Percentiles rank a stretch among this genome's conserved stretches.
These are phyloP conservation scores for Smittia sp. DNA, from an alignment of 2,888 invertebrate species.

Conservation along the genomic window DNA sequence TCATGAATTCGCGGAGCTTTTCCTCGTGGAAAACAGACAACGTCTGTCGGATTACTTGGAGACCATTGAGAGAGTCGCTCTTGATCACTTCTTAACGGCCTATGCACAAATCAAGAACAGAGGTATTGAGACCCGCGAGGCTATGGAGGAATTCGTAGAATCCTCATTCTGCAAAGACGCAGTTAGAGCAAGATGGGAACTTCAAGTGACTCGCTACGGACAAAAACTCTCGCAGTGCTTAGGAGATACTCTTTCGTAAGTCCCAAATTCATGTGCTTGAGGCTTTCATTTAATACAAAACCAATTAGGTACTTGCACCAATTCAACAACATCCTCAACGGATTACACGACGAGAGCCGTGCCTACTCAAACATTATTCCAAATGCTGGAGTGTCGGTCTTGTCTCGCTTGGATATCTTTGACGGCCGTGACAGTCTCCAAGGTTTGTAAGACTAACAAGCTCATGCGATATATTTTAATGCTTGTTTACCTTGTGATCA, in stretches of 20 bases:
- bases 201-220: conserved; percentile 1
- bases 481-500: background rate
- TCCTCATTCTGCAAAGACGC: background rate
- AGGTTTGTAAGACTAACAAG: no score
- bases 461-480: background rate
- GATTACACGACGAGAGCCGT: background rate
- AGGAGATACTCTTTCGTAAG: background rate
- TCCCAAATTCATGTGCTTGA: background rate
- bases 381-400: background rate
- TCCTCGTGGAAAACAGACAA: background rate
- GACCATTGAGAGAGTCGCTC: background rate
- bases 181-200: background rate
- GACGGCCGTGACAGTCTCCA: conserved; percentile 4
- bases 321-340: background rate
- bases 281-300: background rate
- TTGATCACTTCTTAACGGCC: background rate
- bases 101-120: background rate
- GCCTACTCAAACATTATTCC: background rate
- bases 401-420: background rate
- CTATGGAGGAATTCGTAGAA: background rate
- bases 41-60: background rate
- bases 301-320: background rate
- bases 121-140: background rate
- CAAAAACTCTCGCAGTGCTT: background rate
- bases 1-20: background rate